Evolutionary conservation across 2,888 invertebrate genomes (phyloP).

Genomic region (Callyntrura guangdongensis): DNA sequence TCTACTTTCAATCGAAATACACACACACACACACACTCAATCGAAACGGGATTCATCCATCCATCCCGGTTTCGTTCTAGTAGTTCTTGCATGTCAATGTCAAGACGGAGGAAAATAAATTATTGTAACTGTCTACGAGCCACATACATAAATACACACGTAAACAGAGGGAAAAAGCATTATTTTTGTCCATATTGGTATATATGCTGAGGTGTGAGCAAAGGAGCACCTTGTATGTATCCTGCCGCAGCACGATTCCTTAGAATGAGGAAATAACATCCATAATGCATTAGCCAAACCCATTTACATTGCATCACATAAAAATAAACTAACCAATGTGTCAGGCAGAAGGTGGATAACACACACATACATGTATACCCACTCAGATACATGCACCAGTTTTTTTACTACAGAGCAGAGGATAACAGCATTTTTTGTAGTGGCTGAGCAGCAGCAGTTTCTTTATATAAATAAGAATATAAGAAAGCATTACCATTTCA

Average conservation of each 20-base stretch:
- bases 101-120: slow-evolving; percentile 43
- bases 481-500: too few species aligned
- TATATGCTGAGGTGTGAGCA: not conserved
- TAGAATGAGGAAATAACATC: slow-evolving; percentile 58
- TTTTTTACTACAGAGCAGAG: too few species aligned
- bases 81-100: slow-evolving; percentile 49
- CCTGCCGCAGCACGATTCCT: not conserved
- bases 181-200: not conserved
- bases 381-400: not conserved
- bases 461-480: too few species aligned
- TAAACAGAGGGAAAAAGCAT: not conserved
- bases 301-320: slow-evolving; percentile 50
- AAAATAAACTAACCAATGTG: slow-evolving; percentile 28
- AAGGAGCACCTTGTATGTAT: not conserved
- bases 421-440: too few species aligned
- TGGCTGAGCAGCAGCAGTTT: too few species aligned
- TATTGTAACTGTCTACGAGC: slow-evolving; percentile 8
- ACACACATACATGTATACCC: too few species aligned
- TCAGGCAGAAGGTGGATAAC: not conserved
- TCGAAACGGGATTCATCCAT: slow-evolving; percentile 34
- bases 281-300: slow-evolving; percentile 67
- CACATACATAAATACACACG: not conserved
- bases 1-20: not conserved
- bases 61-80: slow-evolving; percentile 20
- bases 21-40: not conserved